Evolutionary conservation across 2,113 vertebrate genomes (phyloP).

Genomic region (Nothoprocta pentlandii): DNA sequence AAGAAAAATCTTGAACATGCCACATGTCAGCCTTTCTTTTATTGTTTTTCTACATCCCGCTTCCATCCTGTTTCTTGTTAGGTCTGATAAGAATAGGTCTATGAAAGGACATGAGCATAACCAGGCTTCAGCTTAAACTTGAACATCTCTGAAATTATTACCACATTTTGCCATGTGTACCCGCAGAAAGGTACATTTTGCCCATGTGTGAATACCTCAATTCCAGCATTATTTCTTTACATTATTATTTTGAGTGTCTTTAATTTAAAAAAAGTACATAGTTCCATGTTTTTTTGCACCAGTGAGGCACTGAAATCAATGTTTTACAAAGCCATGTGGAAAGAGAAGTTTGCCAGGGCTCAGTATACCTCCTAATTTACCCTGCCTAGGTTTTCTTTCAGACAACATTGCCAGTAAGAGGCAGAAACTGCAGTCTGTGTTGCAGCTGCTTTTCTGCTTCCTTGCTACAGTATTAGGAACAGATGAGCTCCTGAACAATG

Average conservation of each 20-base stretch:
- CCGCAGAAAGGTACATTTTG: not conserved
- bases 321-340: not conserved
- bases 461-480: not conserved
- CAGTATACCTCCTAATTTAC: not conserved
- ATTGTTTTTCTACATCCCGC: not conserved
- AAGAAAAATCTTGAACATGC: not conserved
- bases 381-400: not conserved
- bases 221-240: not conserved
- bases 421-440: not conserved
- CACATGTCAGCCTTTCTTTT: not conserved
- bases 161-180: not conserved
- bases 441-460: not conserved
- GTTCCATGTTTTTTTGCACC: not conserved
- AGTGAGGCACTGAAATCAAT: not conserved
- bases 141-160: not conserved
- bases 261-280: not conserved
- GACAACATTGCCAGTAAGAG: not conserved
- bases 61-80: not conserved
- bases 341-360: not conserved
- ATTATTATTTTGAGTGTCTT: not conserved
- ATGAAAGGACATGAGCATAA: fast-evolving
- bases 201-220: not conserved
- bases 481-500: not conserved
- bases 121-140: not conserved
- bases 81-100: not conserved